Percentiles rank a stretch among this genome's conserved stretches.
Conservation (phyloP, 2,888 invertebrate species). For the Ametastegia equiseti region DNA sequence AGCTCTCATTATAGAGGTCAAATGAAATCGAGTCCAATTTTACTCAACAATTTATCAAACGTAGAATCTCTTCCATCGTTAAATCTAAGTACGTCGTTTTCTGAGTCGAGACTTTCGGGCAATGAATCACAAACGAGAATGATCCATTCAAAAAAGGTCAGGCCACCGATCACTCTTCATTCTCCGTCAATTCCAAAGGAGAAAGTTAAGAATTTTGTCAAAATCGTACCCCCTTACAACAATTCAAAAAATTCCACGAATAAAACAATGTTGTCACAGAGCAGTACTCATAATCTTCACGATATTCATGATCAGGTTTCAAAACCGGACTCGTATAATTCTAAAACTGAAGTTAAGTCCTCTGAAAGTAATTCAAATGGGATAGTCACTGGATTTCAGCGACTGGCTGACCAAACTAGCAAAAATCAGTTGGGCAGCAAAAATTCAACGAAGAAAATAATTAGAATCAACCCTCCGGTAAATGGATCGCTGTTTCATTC, state of each 20-base stretch:
- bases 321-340: not conserved
- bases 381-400: not conserved
- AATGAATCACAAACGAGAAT: not conserved
- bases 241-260: not conserved
- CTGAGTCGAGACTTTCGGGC: not conserved
- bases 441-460: conserved; percentile 1
- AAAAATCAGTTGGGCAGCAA: not conserved
- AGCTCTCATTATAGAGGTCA: not conserved
- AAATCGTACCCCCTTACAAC: not conserved
- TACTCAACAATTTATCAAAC: not conserved
- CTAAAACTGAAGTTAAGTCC: not conserved
- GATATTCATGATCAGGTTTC: conserved; percentile 16
- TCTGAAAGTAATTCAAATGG: conserved; percentile 2
- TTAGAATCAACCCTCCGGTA: conserved; percentile 2
- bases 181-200: not conserved
- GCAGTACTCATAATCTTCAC: not conserved
- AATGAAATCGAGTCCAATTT: not conserved
- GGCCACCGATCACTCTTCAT: not conserved
- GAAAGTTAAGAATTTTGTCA: conserved; percentile 10
- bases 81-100: not conserved
- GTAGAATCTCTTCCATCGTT: not conserved
- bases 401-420: not conserved
- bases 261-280: not conserved
- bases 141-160: not conserved
- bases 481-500: not conserved